phyloP scores from a whole-genome alignment of 2,888 invertebrate genomes.

The Habrosyne pyritoides region DNA sequence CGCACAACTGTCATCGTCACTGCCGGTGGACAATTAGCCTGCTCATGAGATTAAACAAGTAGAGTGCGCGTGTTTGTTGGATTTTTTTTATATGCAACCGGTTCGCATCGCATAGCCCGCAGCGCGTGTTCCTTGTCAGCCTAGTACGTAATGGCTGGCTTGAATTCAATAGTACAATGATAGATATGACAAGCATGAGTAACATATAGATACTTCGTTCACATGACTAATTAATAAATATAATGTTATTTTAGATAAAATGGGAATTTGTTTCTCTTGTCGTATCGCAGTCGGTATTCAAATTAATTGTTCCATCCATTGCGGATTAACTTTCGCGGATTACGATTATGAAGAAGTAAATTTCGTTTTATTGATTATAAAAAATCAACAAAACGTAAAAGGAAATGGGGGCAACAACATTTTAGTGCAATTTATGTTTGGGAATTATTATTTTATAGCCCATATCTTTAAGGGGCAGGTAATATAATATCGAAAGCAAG shows the following conservation, averaged over 20 bases:
- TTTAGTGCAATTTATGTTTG: neutral
- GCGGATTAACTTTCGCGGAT: neutral
- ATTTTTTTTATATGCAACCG: conserved; percentile 51
- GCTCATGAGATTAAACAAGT: conserved; percentile 80
- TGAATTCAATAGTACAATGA: conserved; percentile 47
- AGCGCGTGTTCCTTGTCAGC: conserved; percentile 42
- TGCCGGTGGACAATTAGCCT: conserved; percentile 78
- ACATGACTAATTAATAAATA: conserved; percentile 35
- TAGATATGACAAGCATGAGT: conserved; percentile 57
- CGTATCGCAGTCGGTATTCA: neutral
- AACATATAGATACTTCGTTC: conserved; percentile 39
- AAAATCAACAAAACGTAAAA: neutral
- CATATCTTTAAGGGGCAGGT: neutral
- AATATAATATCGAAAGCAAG: neutral
- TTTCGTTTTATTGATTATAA: neutral
- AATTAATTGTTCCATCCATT: neutral
- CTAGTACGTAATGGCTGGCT: conserved; percentile 43
- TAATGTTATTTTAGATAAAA: conserved; percentile 16
- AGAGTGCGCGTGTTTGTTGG: conserved; percentile 57
- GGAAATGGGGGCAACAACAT: neutral
- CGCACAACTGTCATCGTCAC: conserved; percentile 74
- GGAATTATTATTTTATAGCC: neutral
- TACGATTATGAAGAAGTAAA: conserved; percentile 7
- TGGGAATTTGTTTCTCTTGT: conserved; percentile 18
- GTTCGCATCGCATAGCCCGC: conserved; percentile 42